These are phyloP conservation scores for Gallinago stenura DNA, from an alignment of 2,797 vertebrate species.

Conservation along the genomic window DNA sequence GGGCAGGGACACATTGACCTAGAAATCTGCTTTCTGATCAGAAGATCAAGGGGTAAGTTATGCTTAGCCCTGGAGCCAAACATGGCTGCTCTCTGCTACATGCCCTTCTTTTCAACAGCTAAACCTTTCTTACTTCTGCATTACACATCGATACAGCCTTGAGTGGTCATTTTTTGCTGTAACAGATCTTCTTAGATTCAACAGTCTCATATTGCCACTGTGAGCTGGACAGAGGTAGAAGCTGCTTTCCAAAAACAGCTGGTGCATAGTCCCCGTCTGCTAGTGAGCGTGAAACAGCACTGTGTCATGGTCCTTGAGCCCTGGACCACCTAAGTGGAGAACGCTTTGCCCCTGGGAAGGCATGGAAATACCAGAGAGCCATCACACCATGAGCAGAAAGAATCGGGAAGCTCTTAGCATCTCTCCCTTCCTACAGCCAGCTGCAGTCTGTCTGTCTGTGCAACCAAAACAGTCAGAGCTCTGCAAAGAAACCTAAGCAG, in stretches of 20 bases:
- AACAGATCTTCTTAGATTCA: not conserved
- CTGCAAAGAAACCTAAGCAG: not conserved
- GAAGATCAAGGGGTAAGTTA: not conserved
- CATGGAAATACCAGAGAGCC: not conserved
- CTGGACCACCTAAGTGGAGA: not conserved
- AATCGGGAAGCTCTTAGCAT: not conserved
- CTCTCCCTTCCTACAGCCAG: not conserved
- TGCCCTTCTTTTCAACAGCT: not conserved
- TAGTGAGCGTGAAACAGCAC: not conserved
- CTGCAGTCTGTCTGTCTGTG: not conserved
- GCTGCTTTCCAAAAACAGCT: not conserved
- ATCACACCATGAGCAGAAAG: rapidly evolving
- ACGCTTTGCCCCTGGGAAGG: not conserved
- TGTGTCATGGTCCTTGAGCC: not conserved
- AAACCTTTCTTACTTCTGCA: not conserved
- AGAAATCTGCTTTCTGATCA: not conserved
- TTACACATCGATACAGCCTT: not conserved
- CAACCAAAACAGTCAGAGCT: not conserved
- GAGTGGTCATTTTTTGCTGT: not conserved
- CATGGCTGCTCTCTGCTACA: not conserved
- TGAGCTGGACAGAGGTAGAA: not conserved
- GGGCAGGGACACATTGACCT: not conserved
- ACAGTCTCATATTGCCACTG: not conserved
- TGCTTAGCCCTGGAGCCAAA: not conserved
- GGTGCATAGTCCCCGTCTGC: not conserved